Evolutionary conservation across 2,113 vertebrate genomes (phyloP).

Genomic region (Lipophrys pholis): DNA sequence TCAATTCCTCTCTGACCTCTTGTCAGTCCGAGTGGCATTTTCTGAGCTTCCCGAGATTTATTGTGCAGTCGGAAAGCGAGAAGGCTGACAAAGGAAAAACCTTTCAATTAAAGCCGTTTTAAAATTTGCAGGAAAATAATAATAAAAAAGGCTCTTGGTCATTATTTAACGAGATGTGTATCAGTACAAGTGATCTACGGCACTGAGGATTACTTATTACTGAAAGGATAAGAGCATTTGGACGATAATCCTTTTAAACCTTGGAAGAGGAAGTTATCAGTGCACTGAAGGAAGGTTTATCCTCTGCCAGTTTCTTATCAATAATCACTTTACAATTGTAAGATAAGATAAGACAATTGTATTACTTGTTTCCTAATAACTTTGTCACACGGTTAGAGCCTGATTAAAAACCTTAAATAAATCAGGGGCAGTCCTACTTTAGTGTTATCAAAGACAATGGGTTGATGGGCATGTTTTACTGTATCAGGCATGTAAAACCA

Average conservation of each 20-base stretch:
- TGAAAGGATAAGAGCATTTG: no score
- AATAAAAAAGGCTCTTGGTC: no score
- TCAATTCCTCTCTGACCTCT: slow-evolving; percentile 27
- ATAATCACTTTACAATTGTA: no score
- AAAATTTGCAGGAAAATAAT: background rate
- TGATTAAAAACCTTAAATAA: slow-evolving; percentile 8
- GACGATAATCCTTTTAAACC: no score
- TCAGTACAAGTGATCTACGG: no score
- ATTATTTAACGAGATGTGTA: no score
- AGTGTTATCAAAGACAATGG: background rate
- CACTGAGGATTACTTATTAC: no score
- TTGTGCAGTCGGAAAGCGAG: background rate
- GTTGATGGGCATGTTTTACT: background rate
- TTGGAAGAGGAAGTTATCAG: no score
- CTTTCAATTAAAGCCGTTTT: slow-evolving; percentile 3
- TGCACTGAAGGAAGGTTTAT: no score
- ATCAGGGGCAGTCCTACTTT: background rate
- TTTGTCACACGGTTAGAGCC: background rate
- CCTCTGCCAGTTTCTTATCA: no score
- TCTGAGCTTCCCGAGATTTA: slow-evolving; percentile 28
- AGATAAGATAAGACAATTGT: no score
- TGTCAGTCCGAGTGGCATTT: slow-evolving; percentile 27
- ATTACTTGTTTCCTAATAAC: no score
- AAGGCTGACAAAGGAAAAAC: background rate
- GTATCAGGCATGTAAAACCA: background rate